Base-by-base conservation (phyloP, 2,797 vertebrate genomes). In the Steatocranus sp. region DNA sequence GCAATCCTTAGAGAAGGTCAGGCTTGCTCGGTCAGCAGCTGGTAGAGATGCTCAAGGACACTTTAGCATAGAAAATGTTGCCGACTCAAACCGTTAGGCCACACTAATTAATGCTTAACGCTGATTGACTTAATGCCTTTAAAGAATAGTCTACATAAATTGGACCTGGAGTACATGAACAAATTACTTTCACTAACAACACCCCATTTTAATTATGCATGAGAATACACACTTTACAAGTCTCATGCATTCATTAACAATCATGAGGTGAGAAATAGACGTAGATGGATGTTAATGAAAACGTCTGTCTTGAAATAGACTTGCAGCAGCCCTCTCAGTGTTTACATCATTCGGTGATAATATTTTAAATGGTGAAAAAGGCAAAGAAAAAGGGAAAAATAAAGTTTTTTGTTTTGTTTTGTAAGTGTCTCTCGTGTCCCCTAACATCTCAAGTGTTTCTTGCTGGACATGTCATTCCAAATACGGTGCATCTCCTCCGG, bases 401-500 rank as follows among this genome's bases (percentile, higher is more conserved):
- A 68, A 70, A 3, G 4, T 18, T 73, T 54, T 25, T 32, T 70
- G 17, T 78, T 83, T 68, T 70, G 38, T 36, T 76, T 30, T 79
- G 82, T 58, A 53, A 48, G 41, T 56, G 34, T 81, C 86, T 83
- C 86, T 61, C 2, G 0, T 27, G 61, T 93, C 95, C 63, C 25
- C 93, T 97, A 99, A 96, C 98, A 99, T 95, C 97, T 96, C 83
- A 99, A 97, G 96, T 99, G 98, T 91, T 99, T 99, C 96, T 99
- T 99, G 97, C 98, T 99, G 91, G 98, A 97, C 98, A 99, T 99
- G 94, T 99, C 98, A 38, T 99, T 99, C 98, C 98, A 99, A 94
- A 99, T 98, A 70, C 97, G 97, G 92, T 99, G 98, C 97, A 99
- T 99, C 96, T 99, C 98, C 94, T 99, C 98, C 1, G 98, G 98